Conservation (phyloP, 2,113 vertebrate species). For the Rhabdomys dilectus region DNA sequence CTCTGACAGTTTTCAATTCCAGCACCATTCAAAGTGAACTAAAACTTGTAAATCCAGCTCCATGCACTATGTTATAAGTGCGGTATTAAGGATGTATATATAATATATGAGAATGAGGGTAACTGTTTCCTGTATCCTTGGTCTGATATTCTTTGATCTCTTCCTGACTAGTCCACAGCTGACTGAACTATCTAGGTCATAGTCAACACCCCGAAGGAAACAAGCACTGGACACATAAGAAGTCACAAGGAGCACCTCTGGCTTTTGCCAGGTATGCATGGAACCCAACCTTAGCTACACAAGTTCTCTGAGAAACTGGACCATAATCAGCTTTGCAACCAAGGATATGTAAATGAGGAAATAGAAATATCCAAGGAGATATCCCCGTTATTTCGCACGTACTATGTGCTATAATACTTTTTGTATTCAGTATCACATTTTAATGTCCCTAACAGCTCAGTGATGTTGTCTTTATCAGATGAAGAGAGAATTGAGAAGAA, state of each 20-base stretch:
- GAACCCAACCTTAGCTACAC: not conserved
- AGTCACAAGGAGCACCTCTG: conserved; percentile 67
- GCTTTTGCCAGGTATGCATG: conserved; percentile 87
- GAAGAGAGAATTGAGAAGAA: not conserved
- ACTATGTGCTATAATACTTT: not conserved
- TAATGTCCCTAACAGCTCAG: not conserved
- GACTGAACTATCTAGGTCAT: conserved; percentile 90
- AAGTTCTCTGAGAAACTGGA: not conserved
- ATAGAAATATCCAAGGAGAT: not conserved
- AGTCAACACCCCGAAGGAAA: conserved; percentile 77
- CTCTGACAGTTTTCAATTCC: not conserved
- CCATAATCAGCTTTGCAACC: not conserved
- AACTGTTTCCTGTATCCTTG: not conserved
- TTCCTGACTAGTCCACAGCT: conserved; percentile 85
- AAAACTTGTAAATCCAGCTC: not conserved
- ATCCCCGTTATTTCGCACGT: not conserved
- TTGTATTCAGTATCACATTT: not conserved
- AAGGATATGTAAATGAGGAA: not conserved
- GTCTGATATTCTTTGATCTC: not conserved
- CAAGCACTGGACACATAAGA: conserved; percentile 81
- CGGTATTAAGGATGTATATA: not conserved
- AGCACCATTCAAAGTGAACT: not conserved
- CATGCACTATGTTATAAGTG: not conserved
- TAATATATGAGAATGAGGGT: not conserved
- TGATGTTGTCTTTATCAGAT: not conserved